These are phyloP conservation scores for Lymantria dispar DNA, from an alignment of 2,888 invertebrate species.

Conservation along the genomic window DNA sequence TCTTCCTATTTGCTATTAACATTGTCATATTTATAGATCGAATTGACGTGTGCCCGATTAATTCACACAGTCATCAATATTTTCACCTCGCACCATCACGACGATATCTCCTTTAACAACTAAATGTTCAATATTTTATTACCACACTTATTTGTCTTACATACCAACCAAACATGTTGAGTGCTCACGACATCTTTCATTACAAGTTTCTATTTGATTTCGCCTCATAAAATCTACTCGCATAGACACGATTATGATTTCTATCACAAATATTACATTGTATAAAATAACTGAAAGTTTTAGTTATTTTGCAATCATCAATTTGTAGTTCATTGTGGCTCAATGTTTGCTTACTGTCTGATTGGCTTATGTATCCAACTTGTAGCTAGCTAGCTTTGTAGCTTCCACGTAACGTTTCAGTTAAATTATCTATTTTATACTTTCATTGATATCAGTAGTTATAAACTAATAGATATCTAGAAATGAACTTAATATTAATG, in stretches of 20 bases:
- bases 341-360: slow-evolving; percentile 34
- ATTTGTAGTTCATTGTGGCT: slow-evolving; percentile 20
- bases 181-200: slow-evolving; percentile 75
- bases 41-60: slow-evolving; percentile 28
- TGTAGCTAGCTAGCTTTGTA: neutral
- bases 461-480: slow-evolving; percentile 25
- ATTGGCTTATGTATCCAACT: neutral
- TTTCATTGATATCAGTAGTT: slow-evolving; percentile 46
- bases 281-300: slow-evolving; percentile 46
- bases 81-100: slow-evolving; percentile 52
- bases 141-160: slow-evolving; percentile 66
- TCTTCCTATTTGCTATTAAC: slow-evolving; percentile 5
- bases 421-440: neutral
- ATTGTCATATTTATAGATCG: slow-evolving; percentile 8
- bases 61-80: slow-evolving; percentile 43
- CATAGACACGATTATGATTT: slow-evolving; percentile 75
- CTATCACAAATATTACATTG: slow-evolving; percentile 76
- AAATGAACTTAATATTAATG: slow-evolving; percentile 33
- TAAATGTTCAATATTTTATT: slow-evolving; percentile 77
- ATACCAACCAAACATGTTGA: slow-evolving; percentile 71
- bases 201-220: slow-evolving; percentile 82
- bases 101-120: slow-evolving; percentile 64
- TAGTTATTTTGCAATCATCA: slow-evolving; percentile 26
- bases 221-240: slow-evolving; percentile 73
- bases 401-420: neutral